phyloP scores from a whole-genome alignment of 2,113 vertebrate genomes.

The Heterocephalus glaber region DNA sequence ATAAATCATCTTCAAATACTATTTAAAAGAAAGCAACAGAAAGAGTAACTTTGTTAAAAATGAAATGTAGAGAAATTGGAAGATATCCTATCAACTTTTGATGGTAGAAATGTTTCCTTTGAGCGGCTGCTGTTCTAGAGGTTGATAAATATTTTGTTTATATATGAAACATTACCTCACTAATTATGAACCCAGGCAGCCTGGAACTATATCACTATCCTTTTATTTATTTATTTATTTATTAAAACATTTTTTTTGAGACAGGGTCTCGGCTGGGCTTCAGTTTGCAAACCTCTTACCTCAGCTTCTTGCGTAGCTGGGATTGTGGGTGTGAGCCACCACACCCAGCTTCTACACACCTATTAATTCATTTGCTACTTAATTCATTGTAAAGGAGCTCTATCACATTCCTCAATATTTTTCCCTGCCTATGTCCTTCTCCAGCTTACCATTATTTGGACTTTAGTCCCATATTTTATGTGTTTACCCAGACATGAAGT shows the following conservation, averaged over 20 bases:
- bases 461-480: background rate
- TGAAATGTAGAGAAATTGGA: background rate
- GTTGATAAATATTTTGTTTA: background rate
- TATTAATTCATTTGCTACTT: background rate
- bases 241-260: background rate
- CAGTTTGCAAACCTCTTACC: background rate
- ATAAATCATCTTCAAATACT: slow-evolving; percentile 19
- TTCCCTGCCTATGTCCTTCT: background rate
- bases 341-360: background rate
- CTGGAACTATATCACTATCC: background rate
- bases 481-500: slow-evolving; percentile 39
- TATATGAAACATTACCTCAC: background rate
- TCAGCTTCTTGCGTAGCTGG: background rate
- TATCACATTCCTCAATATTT: background rate
- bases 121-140: background rate
- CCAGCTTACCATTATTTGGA: background rate
- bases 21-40: background rate
- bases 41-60: background rate
- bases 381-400: background rate
- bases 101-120: background rate
- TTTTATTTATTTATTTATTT: too few relatives aligned
- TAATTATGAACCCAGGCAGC: background rate
- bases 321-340: too few relatives aligned
- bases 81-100: background rate
- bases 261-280: background rate